These are phyloP conservation scores for Oxygymnocypris stewartii DNA, from an alignment of 2,113 vertebrate species.

Conservation along the genomic window DNA sequence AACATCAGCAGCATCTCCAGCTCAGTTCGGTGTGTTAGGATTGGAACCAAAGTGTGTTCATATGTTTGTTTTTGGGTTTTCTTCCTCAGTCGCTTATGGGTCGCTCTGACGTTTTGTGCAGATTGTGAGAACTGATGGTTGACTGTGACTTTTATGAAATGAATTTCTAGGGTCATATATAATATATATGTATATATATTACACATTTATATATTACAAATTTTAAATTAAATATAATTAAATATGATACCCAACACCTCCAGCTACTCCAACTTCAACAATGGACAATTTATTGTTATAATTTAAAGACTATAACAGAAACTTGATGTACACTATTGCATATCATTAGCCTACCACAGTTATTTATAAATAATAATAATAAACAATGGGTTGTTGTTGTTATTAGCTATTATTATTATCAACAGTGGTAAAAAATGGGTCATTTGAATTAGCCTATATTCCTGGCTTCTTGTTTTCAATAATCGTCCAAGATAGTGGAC, in stretches of 20 bases:
- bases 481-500: background rate
- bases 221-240: no score
- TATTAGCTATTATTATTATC: no score
- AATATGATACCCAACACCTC: no score
- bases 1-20: slow-evolving; percentile 53
- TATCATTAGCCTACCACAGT: background rate
- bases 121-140: slow-evolving; percentile 41
- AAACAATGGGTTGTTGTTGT: no score
- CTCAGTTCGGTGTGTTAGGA: slow-evolving; percentile 46
- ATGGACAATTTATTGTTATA: no score
- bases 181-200: no score
- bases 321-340: background rate
- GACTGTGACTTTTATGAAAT: background rate
- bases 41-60: no score
- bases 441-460: no score
- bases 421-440: no score
- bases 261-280: no score
- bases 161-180: no score
- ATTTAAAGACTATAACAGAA: background rate
- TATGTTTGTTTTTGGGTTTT: slow-evolving; percentile 78
- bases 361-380: background rate
- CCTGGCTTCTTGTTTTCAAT: background rate
- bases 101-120: slow-evolving; percentile 27
- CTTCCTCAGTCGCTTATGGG: slow-evolving; percentile 76
- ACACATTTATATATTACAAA: no score